phyloP scores from a whole-genome alignment of 2,113 vertebrate species.

The Indri indri region DNA sequence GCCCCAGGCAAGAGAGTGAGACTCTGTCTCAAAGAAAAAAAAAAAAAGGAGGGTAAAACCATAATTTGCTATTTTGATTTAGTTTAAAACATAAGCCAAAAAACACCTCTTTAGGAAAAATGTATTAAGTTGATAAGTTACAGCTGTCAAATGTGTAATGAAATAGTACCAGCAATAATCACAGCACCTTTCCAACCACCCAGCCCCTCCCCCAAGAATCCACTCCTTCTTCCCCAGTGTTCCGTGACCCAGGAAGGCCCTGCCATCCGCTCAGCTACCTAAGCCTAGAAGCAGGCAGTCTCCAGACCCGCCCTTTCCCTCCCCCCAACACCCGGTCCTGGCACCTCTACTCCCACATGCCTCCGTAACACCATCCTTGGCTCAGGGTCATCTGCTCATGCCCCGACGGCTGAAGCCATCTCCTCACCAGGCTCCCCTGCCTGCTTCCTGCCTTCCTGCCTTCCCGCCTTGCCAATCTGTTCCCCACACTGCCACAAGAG shows the following conservation, averaged over 20 bases:
- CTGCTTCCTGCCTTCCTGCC: neutral
- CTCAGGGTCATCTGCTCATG: no score
- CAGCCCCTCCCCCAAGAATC: neutral
- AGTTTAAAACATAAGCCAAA: neutral
- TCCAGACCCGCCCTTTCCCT: neutral
- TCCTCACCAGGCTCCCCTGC: neutral
- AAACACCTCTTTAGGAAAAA: neutral
- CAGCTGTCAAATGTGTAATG: neutral
- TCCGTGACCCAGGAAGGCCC: neutral
- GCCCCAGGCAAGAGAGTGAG: no score
- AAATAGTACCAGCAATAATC: neutral
- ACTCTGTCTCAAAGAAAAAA: no score
- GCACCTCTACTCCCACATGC: neutral
- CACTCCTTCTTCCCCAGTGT: neutral
- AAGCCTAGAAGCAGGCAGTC: neutral
- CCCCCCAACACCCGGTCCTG: neutral
- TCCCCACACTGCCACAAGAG: neutral
- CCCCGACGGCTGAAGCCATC: neutral
- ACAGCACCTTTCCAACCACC: neutral
- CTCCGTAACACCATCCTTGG: rapidly evolving
- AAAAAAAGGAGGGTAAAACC: neutral
- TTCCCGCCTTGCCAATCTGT: neutral
- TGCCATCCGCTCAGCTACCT: neutral
- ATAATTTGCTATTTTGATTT: neutral
- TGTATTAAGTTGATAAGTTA: neutral